Conservation (phyloP, 2,113 vertebrate genomes). For the Calypte anna region DNA sequence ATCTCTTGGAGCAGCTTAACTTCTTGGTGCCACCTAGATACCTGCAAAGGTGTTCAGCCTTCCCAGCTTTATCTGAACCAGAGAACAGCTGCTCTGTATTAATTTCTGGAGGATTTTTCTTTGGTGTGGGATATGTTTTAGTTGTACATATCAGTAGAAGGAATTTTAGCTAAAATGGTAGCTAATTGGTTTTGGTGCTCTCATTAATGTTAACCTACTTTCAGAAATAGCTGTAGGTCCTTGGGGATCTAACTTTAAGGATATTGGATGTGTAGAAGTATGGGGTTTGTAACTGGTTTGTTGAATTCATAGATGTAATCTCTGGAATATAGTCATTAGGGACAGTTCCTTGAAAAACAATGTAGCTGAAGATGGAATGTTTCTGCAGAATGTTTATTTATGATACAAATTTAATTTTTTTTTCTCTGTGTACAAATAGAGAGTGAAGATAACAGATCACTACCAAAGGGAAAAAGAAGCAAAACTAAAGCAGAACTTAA, state of each 20-base stretch:
- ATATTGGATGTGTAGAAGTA: background rate
- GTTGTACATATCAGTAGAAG: background rate
- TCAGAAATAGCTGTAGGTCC: constrained; percentile 48
- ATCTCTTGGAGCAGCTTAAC: background rate
- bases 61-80: background rate
- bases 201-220: constrained; percentile 71
- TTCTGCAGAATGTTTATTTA: background rate
- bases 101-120: background rate
- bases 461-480: constrained; percentile 24
- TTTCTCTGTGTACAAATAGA: constrained; percentile 23
- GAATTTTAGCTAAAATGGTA: background rate
- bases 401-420: background rate
- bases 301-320: constrained; percentile 13
- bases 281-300: constrained; percentile 19
- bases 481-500: background rate
- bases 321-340: background rate
- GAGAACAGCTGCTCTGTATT: background rate
- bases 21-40: background rate
- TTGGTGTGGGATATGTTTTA: background rate
- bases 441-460: background rate
- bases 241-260: constrained; percentile 20
- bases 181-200: constrained; percentile 68
- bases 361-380: background rate
- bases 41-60: background rate
- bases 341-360: background rate